phyloP scores from a whole-genome alignment of 2,888 invertebrate genomes.

The Molanna angustata region DNA sequence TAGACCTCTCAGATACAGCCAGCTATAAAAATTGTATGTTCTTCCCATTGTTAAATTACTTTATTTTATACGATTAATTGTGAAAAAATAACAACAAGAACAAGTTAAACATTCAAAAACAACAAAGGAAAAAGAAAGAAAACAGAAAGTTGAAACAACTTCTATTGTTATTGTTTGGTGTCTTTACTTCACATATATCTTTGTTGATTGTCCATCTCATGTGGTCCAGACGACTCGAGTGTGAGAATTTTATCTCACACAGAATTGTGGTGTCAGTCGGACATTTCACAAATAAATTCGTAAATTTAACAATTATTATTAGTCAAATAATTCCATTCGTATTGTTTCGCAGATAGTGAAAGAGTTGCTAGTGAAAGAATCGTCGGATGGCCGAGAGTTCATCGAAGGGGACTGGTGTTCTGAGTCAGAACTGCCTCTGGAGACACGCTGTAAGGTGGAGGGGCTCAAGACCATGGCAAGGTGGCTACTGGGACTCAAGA shows the following conservation, averaged over 20 bases:
- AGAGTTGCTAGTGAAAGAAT: conserved; percentile 85
- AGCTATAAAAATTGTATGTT: no score
- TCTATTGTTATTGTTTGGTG: no score
- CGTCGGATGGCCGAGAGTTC: conserved; percentile 55
- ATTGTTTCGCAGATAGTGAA: conserved; percentile 95
- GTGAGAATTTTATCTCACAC: background rate
- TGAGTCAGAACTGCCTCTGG: conserved; percentile 84
- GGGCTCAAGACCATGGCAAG: conserved; percentile 95
- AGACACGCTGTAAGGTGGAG: conserved; percentile 89
- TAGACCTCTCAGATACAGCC: no score
- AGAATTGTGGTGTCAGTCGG: background rate
- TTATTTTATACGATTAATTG: no score
- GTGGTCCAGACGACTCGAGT: background rate
- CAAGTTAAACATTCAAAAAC: no score
- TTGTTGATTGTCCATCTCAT: background rate
- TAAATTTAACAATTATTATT: no score
- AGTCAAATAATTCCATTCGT: background rate
- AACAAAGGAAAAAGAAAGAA: no score
- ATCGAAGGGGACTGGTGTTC: conserved; percentile 72
- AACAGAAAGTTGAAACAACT: no score
- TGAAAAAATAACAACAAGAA: no score
- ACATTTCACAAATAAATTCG: background rate
- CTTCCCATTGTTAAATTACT: no score
- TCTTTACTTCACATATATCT: no score
- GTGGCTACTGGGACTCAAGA: conserved; percentile 89